Evolutionary conservation across 2,113 vertebrate genomes (phyloP).

Genomic region (Caranx melampygus): DNA sequence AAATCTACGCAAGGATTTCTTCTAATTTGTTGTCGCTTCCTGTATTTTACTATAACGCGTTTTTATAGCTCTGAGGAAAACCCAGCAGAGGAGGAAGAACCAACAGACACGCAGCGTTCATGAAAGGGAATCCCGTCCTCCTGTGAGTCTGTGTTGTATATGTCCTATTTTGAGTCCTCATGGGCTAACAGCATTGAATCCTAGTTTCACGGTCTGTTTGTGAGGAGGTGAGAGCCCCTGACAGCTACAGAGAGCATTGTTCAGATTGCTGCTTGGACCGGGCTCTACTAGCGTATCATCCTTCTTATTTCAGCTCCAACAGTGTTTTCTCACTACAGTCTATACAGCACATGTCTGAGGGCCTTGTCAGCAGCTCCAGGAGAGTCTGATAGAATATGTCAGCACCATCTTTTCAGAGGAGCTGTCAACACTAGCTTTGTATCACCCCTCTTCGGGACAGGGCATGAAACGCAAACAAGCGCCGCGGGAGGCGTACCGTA

Average conservation of each 20-base stretch:
- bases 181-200: constrained; percentile 24
- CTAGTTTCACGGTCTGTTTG: constrained; percentile 36
- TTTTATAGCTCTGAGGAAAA: constrained; percentile 34
- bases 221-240: constrained; percentile 37
- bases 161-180: constrained; percentile 38
- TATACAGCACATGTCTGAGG: constrained; percentile 60
- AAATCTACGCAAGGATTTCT: constrained; percentile 38
- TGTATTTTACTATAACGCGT: constrained; percentile 39
- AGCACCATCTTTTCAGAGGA: constrained; percentile 74
- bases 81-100: constrained; percentile 11
- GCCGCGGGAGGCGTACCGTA: constrained; percentile 49
- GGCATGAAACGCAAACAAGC: constrained; percentile 75
- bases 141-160: constrained; percentile 15
- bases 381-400: constrained; percentile 77
- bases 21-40: constrained; percentile 59
- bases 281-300: constrained; percentile 38
- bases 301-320: constrained; percentile 44
- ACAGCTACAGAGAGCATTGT: constrained; percentile 54
- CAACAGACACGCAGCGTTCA: constrained; percentile 30
- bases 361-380: constrained; percentile 75
- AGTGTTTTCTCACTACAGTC: constrained; percentile 42
- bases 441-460: constrained; percentile 66
- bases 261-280: constrained; percentile 43
- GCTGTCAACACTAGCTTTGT: constrained; percentile 76
- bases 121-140: constrained; percentile 30